Conservation (phyloP, 1,140 invertebrate species). For the Neoseiulus cucumeris region DNA sequence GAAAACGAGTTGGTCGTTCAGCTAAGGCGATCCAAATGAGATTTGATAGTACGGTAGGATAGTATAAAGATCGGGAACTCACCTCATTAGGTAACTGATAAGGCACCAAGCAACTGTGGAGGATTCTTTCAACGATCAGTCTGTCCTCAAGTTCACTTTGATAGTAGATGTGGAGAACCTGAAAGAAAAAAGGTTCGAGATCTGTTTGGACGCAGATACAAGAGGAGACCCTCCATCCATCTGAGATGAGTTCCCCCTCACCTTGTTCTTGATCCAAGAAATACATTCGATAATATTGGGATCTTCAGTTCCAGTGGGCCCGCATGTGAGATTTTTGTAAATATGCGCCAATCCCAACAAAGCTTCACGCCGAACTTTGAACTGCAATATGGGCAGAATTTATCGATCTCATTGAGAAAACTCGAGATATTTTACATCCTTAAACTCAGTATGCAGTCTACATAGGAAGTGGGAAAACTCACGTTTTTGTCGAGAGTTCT, state of each 20-base stretch:
- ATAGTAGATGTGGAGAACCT: conserved; percentile 66
- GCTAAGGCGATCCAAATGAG: too few species aligned
- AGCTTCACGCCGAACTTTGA: conserved; percentile 88
- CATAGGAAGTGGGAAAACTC: too few species aligned
- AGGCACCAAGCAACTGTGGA: conserved; percentile 86
- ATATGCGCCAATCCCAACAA: conserved; percentile 78
- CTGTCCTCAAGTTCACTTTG: conserved; percentile 51
- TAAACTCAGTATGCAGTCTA: too few species aligned
- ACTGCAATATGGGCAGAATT: conserved; percentile 31
- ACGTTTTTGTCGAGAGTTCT: conserved; percentile 84
- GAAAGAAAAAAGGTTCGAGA: neutral
- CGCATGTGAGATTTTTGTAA: conserved; percentile 66
- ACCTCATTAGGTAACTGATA: conserved; percentile 43
- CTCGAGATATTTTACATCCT: too few species aligned
- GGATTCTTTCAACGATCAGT: conserved; percentile 69
- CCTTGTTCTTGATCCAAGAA: conserved; percentile 93
- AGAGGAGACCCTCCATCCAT: neutral
- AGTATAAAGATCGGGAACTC: too few species aligned
- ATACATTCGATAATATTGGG: conserved; percentile 55
- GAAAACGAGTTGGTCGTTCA: too few species aligned
- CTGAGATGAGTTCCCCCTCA: too few species aligned
- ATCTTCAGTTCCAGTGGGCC: conserved; percentile 55
- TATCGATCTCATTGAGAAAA: too few species aligned
- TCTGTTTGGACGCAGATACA: neutral
- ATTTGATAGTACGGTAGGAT: too few species aligned